Percentiles rank a stretch among this genome's conserved stretches.
These are phyloP conservation scores for Odontocolon sp. DNA, from an alignment of 2,888 invertebrate species.

Conservation along the genomic window DNA sequence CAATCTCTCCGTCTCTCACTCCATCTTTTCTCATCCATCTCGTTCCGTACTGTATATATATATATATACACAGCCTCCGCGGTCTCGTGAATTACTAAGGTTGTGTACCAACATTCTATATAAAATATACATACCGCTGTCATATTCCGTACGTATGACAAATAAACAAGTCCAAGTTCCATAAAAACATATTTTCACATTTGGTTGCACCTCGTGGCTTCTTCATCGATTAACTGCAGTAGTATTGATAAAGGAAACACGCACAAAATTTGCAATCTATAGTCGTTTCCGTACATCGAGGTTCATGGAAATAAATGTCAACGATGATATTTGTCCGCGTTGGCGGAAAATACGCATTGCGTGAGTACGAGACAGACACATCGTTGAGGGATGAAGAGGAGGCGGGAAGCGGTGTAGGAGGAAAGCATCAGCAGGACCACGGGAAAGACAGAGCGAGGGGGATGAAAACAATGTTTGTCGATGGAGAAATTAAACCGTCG, in stretches of 20 bases:
- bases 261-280: too few relatives aligned
- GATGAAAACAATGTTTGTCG: conserved; percentile 77
- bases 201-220: too few relatives aligned
- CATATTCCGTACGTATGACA: neutral
- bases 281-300: neutral
- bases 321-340: neutral
- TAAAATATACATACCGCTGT: neutral
- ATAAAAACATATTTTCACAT: too few relatives aligned
- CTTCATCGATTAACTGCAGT: too few relatives aligned
- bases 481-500: conserved; percentile 79
- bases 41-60: neutral
- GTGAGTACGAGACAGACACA: conserved; percentile 1
- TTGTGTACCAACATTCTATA: neutral
- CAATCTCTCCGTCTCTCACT: conserved; percentile 30
- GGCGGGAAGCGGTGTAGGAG: conserved; percentile 17
- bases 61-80: neutral
- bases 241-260: too few relatives aligned
- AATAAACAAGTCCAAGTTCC: too few relatives aligned
- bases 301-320: neutral
- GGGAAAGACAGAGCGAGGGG: conserved; percentile 49
- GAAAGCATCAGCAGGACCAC: neutral
- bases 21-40: neutral
- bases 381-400: too few relatives aligned
- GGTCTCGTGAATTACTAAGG: conserved; percentile 15
- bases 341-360: neutral